Conservation (phyloP, 64 coral and sea anemone species). For the Trachythela sp. region DNA sequence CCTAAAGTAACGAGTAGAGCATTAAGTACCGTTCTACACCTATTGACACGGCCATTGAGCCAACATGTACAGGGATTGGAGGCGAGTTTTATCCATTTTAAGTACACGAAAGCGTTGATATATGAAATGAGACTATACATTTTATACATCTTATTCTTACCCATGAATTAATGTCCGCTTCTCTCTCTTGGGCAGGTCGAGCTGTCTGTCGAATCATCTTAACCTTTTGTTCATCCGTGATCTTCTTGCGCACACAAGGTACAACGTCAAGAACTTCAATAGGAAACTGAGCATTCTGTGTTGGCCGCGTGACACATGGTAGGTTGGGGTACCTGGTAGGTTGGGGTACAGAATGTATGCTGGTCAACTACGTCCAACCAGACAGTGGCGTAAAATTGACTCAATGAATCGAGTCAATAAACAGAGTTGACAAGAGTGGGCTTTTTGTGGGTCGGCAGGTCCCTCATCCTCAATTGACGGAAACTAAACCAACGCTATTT, state of each 20-base stretch:
- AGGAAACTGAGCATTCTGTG: constrained; percentile 54
- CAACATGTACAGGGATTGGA: no score
- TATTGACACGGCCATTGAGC: background rate
- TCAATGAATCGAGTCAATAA: no score
- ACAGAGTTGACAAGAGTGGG: no score
- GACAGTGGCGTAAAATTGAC: no score
- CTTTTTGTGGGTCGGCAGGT: no score
- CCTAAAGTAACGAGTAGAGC: constrained; percentile 16
- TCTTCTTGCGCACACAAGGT: constrained; percentile 52
- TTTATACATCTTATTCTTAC: no score
- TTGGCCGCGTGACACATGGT: constrained; percentile 60
- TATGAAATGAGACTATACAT: background rate
- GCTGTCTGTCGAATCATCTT: constrained; percentile 63
- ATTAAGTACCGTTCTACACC: background rate
- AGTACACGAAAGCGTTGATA: no score
- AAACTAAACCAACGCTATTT: no score
- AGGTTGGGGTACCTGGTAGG: constrained; percentile 72
- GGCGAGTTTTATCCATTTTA: background rate
- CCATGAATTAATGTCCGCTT: constrained; percentile 55
- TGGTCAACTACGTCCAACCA: no score
- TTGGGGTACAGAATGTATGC: background rate
- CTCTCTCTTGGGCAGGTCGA: constrained; percentile 51
- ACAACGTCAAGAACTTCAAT: constrained; percentile 80
- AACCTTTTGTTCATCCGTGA: constrained; percentile 67
- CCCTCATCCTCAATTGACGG: no score